Evolutionary conservation across 2,113 vertebrate genomes (phyloP), one percentile per base, ranked within the genome.

Genomic region (Corythoichthys haematopterus): DNA sequence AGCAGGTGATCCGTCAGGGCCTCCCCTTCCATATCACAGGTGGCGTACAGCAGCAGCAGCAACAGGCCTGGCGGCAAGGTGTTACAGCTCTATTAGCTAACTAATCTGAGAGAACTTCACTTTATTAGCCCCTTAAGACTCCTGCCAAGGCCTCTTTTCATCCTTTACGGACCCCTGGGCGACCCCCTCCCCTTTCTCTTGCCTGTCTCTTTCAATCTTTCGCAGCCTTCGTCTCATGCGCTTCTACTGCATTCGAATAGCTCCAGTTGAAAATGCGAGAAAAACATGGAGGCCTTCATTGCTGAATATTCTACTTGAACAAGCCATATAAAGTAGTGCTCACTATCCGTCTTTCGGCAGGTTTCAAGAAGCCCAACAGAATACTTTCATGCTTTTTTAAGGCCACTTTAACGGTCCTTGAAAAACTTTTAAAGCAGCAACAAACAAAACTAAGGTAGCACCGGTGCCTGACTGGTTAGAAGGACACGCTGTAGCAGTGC

Each of bases 71-170:
- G 85, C 70, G 85, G 79, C 73, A 75, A 75, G 78, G 69, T 71
- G 81, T 87, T 86, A 86, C 83, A 78, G 83, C 86, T 90, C 90
- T 86, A 89, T 90, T 90, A 90, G 89, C 84, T 81, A 82, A 87
- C 87, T 90, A 86, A 91, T 90, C 84, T 87, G 77, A 84, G 82
- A 87, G 81, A 88, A 90, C 85, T 90, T 87, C 84, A 84, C 86
- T 90, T 88, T 87, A 87, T 90, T 89, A 87, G 84, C 82, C 86
- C 85, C 86, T 85, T 80, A 88, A 84, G 88, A 85, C 86, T 77
- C 78, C 85, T 84, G 85, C 87, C 84, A 90, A 88, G 87, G 80
- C 85, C 81, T 79, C 82, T 82, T 57, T 87, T 85, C 85, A 84
- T 89, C 82, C 83, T 83, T 87, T 84, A 89, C 85, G 83, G 89